Percentiles rank a stretch among this genome's conserved stretches.
Conservation (phyloP, 2,797 vertebrate genomes). For the Fundulus diaphanus region DNA sequence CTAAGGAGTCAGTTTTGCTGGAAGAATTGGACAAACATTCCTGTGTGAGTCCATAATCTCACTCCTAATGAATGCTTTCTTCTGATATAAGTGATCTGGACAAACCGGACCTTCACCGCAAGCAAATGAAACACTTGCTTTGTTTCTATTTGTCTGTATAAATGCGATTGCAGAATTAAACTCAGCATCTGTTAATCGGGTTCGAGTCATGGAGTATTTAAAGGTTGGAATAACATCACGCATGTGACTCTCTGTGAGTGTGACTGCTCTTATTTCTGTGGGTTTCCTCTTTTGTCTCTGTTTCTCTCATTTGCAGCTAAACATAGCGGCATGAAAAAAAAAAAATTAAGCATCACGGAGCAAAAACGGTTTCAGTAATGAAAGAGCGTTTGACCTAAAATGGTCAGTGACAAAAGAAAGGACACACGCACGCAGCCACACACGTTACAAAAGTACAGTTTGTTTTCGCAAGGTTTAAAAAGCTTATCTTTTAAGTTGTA, state of each 20-base stretch:
- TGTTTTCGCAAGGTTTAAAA: neutral
- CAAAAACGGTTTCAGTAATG: slow-evolving; percentile 17
- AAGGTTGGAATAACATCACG: slow-evolving; percentile 31
- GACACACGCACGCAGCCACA: neutral
- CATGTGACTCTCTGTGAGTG: neutral
- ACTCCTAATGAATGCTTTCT: neutral
- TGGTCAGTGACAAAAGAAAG: slow-evolving; percentile 7
- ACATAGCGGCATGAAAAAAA: slow-evolving; percentile 1
- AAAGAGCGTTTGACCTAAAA: slow-evolving; percentile 26
- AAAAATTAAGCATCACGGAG: slow-evolving; percentile 14
- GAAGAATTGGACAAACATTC: slow-evolving; percentile 20
- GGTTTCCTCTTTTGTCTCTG: slow-evolving; percentile 32
- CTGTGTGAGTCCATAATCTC: slow-evolving; percentile 25
- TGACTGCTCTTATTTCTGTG: neutral
- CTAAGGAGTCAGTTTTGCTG: slow-evolving; percentile 66
- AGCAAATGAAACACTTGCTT: neutral
- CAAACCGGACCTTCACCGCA: slow-evolving; percentile 10
- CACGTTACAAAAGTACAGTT: neutral
- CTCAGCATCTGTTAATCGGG: slow-evolving; percentile 1
- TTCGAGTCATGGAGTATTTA: slow-evolving; percentile 8
- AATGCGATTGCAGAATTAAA: neutral
- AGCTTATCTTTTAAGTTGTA: neutral
- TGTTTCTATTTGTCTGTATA: neutral
- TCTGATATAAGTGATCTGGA: neutral
- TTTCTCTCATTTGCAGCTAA: slow-evolving; percentile 15